Conservation (phyloP, 2,888 invertebrate genomes). For the Hoplodrina ambigua region DNA sequence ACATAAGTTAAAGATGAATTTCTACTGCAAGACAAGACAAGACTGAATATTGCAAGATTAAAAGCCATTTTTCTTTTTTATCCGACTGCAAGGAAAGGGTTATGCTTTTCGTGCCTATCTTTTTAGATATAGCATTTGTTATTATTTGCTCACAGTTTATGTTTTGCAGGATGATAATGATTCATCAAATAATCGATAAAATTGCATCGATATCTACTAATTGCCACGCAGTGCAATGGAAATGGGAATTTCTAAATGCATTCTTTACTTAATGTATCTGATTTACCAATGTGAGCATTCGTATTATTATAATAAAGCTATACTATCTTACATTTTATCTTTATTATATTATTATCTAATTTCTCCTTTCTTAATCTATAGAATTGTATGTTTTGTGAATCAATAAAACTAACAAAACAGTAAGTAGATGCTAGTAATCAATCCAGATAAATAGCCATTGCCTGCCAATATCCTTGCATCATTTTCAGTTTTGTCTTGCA, state of each 20-base stretch:
- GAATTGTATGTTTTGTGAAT: background rate
- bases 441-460: background rate
- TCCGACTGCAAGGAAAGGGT: too few relatives aligned
- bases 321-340: background rate
- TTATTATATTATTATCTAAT: background rate
- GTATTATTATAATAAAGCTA: background rate
- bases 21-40: background rate
- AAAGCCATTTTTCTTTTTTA: background rate
- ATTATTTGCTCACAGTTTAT: background rate
- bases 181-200: too few relatives aligned
- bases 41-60: background rate
- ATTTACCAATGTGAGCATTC: background rate
- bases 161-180: background rate
- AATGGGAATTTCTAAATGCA: background rate
- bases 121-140: too few relatives aligned
- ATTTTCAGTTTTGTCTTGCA: conserved; percentile 8
- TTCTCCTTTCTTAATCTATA: too few relatives aligned
- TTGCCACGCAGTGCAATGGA: background rate
- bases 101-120: too few relatives aligned
- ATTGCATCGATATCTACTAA: background rate
- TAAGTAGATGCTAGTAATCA: too few relatives aligned
- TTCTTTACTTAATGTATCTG: background rate
- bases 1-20: too few relatives aligned
- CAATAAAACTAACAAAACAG: too few relatives aligned
- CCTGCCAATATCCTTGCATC: background rate